Conservation (phyloP, 2,888 invertebrate genomes). For the Macrosiphum euphorbiae region DNA sequence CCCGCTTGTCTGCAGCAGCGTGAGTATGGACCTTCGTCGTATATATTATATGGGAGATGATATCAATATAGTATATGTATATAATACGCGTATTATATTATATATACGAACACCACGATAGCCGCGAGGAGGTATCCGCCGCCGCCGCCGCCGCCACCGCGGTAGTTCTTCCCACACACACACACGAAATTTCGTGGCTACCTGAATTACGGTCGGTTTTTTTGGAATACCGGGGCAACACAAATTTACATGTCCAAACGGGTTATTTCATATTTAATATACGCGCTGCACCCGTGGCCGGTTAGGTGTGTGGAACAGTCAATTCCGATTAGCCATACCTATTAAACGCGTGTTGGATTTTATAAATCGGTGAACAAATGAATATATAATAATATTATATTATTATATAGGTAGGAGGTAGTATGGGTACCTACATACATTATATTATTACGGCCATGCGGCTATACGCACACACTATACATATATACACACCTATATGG, state of each 20-base stretch:
- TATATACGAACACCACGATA: constrained; percentile 27
- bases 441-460: not conserved
- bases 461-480: not conserved
- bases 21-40: constrained; percentile 6
- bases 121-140: constrained; percentile 46
- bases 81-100: not conserved
- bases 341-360: constrained; percentile 31
- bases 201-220: constrained; percentile 55
- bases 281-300: constrained; percentile 35
- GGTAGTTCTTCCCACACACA: constrained; percentile 52
- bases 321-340: constrained; percentile 43
- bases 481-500: not conserved
- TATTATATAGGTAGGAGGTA: not conserved
- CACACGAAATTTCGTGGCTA: constrained; percentile 44
- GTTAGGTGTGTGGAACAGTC: constrained; percentile 41
- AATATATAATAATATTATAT: constrained; percentile 12
- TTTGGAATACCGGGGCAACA: constrained; percentile 24
- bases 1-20: constrained; percentile 16
- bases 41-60: not conserved
- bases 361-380: constrained; percentile 17
- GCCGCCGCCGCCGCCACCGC: not conserved
- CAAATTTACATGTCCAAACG: constrained; percentile 46
- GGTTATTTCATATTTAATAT: constrained; percentile 24
- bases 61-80: not conserved
- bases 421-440: not conserved